phyloP scores from a whole-genome alignment of 2,113 vertebrate genomes.

The Epinephelus lanceolatus region DNA sequence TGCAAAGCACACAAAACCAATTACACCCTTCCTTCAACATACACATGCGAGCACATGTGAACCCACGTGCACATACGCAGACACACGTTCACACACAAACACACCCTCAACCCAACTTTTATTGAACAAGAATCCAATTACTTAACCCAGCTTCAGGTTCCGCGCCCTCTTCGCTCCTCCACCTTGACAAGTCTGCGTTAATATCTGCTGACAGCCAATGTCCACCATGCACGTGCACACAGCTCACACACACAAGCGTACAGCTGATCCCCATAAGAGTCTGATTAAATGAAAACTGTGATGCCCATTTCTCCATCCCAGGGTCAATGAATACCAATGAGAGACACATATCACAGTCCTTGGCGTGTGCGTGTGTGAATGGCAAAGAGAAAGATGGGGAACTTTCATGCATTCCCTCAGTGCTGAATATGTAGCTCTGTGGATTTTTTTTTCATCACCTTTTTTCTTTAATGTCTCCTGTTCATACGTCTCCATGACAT shows the following conservation, averaged over 20 bases:
- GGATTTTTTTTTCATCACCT: slow-evolving; percentile 50
- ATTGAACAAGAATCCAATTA: slow-evolving; percentile 98
- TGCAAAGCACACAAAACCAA: slow-evolving; percentile 29
- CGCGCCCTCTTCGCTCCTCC: slow-evolving; percentile 84
- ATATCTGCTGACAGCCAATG: slow-evolving; percentile 91
- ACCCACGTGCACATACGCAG: slow-evolving; percentile 3
- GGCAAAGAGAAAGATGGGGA: slow-evolving; percentile 42
- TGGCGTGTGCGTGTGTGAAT: slow-evolving; percentile 37
- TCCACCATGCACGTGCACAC: slow-evolving; percentile 72
- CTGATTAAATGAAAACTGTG: slow-evolving; percentile 93
- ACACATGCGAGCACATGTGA: slow-evolving; percentile 10
- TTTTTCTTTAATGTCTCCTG: slow-evolving; percentile 37
- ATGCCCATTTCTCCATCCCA: slow-evolving; percentile 88
- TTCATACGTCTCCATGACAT: slow-evolving; percentile 72
- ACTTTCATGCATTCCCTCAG: slow-evolving; percentile 40
- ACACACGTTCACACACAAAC: slow-evolving; percentile 76
- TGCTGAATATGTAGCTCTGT: slow-evolving; percentile 31
- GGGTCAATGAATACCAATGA: slow-evolving; percentile 94
- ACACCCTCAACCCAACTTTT: slow-evolving; percentile 82
- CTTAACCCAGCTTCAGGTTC: slow-evolving; percentile 92
- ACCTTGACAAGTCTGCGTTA: slow-evolving; percentile 89
- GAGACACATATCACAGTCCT: slow-evolving; percentile 73
- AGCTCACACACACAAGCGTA: slow-evolving; percentile 64
- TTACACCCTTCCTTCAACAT: slow-evolving; percentile 26
- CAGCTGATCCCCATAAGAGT: slow-evolving; percentile 82